Evolutionary conservation across 1,140 invertebrate species (phyloP), one percentile per base, ranked within the genome.

Genomic region (Coptotermes formosanus): DNA sequence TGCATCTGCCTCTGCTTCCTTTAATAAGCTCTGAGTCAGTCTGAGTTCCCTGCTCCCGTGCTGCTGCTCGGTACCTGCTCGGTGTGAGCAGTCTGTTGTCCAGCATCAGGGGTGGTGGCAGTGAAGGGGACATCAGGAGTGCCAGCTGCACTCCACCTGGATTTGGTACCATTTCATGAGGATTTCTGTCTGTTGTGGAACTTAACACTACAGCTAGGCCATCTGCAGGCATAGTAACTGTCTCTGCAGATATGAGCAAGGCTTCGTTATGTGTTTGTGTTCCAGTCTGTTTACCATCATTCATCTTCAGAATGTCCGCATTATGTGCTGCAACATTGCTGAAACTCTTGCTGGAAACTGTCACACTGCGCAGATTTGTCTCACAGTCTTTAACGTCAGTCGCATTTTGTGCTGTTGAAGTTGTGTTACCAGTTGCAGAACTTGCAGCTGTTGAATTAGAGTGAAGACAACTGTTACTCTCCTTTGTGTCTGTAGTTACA

Each of bases 11-110:
- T 64, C 84, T 87, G 43, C 30, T 45, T 45, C 11, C 30, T 32
- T 3, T 48, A 21, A 38, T 38, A 43, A 84, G 86, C 43, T 92
- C 91, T 64, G 89, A 87, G 86, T 95, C 94, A 14, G 95, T 96
- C 90, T 96, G 95, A 21, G 95, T 95, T 64, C 92, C 92, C 75
- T 92, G 94, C 89, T 95, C 94, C 88, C 92, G 93, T 32, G 44
- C 82, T 9, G 32, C 9, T 21, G 55, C n/a, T 32, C 89, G 75
- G 55, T 87, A 88, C 64, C 87, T 88, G 69, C 85, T 88, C 1
- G 89, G 89, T 0, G 88, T 89, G 30, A 89, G 87, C 2, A 89
- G 82, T 32, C 88, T 86, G 7, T 85, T 87, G 7, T 69, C 75
- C 32, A 81, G 6, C 82, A 64, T 52, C 23, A 44, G 64, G 25